phyloP scores from a whole-genome alignment of 2,797 vertebrate species.

The Scomberomorus guttatus region DNA sequence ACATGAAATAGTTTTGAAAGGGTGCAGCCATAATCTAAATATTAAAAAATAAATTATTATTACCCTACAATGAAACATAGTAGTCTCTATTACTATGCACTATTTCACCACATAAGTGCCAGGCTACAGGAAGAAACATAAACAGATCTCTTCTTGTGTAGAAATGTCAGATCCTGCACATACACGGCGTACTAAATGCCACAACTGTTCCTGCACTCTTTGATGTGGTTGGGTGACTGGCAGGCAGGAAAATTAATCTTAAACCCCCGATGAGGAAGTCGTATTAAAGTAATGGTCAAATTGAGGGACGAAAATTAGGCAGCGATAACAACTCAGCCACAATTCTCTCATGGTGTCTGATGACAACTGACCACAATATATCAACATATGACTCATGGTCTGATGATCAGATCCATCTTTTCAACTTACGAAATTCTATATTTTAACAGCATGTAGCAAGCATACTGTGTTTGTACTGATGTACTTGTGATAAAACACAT shows the following conservation, averaged over 20 bases:
- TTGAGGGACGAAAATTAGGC: neutral
- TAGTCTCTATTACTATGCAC: no score
- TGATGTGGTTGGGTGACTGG: slow-evolving; percentile 14
- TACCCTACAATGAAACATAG: neutral
- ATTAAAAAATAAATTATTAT: neutral
- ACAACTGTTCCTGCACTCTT: slow-evolving; percentile 1
- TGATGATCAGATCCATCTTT: neutral
- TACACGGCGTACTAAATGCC: neutral
- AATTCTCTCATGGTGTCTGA: neutral
- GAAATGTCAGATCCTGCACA: slow-evolving; percentile 5
- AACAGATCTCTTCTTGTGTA: neutral
- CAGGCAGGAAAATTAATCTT: neutral
- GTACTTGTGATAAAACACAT: no score
- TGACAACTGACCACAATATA: neutral
- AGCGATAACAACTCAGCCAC: neutral
- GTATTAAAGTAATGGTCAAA: neutral
- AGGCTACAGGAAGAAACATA: neutral
- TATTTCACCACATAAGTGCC: neutral
- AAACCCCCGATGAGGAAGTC: slow-evolving; percentile 8
- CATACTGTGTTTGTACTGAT: no score
- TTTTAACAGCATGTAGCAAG: no score
- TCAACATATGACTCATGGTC: neutral
- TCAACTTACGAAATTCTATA: neutral
- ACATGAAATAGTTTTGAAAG: neutral
- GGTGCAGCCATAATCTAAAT: neutral